Conservation (phyloP, 2,113 vertebrate species). For the Lichenostomus cassidix region DNA sequence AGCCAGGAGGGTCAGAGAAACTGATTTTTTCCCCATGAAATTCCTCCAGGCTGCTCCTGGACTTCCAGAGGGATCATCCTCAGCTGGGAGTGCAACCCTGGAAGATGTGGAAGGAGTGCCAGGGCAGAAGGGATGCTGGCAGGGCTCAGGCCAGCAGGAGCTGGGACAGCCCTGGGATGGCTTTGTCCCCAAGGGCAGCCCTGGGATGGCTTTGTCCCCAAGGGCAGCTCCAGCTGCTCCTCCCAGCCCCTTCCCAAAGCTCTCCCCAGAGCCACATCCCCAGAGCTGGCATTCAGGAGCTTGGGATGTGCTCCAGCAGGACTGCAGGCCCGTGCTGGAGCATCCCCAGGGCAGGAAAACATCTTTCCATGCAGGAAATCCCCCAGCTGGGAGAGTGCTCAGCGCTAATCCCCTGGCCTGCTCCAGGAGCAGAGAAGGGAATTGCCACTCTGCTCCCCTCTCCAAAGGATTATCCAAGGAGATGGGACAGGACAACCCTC, state of each 20-base stretch:
- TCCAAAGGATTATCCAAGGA: not conserved
- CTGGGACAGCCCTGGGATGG: not conserved
- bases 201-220: fast-evolving
- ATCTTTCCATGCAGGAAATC: not conserved
- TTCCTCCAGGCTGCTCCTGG: not conserved
- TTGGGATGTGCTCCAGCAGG: not conserved
- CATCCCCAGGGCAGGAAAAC: not conserved
- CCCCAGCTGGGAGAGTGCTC: not conserved
- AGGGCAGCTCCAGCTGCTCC: not conserved
- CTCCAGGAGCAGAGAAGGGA: not conserved
- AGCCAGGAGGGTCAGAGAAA: not conserved
- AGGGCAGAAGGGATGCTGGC: not conserved
- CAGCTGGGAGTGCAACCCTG: not conserved
- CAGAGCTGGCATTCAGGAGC: fast-evolving
- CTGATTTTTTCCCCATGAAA: not conserved
- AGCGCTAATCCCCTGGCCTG: not conserved
- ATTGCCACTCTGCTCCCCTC: fast-evolving
- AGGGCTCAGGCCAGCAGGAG: not conserved
- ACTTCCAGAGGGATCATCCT: not conserved
- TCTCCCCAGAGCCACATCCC: fast-evolving
- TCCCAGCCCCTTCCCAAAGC: not conserved
- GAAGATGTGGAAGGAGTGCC: not conserved
- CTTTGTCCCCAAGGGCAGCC: fast-evolving
- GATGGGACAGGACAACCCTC: not conserved
- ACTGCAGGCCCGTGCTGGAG: not conserved